Base-by-base conservation (phyloP, 2,888 invertebrate species). In the Lasius platythorax region DNA sequence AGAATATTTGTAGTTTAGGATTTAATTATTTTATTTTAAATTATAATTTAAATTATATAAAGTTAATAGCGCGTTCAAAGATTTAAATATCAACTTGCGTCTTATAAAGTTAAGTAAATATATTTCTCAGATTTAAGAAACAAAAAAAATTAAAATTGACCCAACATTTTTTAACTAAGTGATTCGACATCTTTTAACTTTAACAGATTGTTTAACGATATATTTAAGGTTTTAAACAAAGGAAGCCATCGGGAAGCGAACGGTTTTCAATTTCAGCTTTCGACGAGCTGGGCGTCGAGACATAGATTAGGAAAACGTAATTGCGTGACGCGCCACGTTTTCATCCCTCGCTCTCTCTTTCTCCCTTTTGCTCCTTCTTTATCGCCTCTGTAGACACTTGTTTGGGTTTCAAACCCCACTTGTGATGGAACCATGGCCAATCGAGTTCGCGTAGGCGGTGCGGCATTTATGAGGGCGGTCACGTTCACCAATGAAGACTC, bases 371-470 rank as follows among this genome's bases (percentile, higher is more conserved):
- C 40, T 85, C 56, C 72, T 56, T 66, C 79, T 78, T 61, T 40
- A 8, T 28, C 28, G 12, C 5, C 4, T 46, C 18, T 50, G 2
- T 18, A 18, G 50, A 50, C 50, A 50, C 50, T 50, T 33, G 33
- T 37, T 12, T 33, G n/a, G 30, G n/a, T 37, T 33, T 5, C 15
- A 28, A 3, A 12, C 67, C 63, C 72, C 78, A 75, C 82, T 72
- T 40, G 67, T 28, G 23, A 40, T 64, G 43, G 64, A 66, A 74
- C 53, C 63, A 43, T 79, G 53, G n/a, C 88, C 88, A 88, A 88
- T 88, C 12, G 66, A 63, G 58, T 28, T 11, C 1, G 30, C 81
- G 86, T 82, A 79, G 89, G 87, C 82, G 89, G 74, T 84, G 84
- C 84, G 64, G n/a, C 6, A 0, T 2, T 18, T 18, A 46, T 40